Evolutionary conservation across 2,888 invertebrate genomes (phyloP), one percentile per base, ranked within the genome.

Genomic region (Phalera bucephala): DNA sequence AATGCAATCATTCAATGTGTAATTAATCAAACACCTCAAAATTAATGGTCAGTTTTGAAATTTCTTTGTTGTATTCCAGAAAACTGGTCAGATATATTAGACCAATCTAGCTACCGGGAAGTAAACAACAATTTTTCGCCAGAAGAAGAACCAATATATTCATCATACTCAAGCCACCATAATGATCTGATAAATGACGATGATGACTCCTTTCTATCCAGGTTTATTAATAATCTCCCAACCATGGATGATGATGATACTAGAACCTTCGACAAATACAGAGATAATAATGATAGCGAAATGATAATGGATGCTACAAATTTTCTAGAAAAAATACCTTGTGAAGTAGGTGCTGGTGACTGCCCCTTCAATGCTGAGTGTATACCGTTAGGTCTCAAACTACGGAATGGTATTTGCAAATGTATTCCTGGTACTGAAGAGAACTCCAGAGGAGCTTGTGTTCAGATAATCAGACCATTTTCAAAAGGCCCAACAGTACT

Each of bases 361-460:
- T 96, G 96, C 62, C 91, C 91, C 0, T 81, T 85, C 13, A 94
- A 95, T 70, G 94, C 96, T 69, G 91, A 93, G 55, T 96, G 96
- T 69, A 79, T 93, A 32, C 85, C 85, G 0, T 31, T 88, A 6
- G 78, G 80, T 1, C 41, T 80, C 0, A 93, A 93, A 65, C 83
- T 91, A 1, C 81, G 92, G 23, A 91, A 91, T 52, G 95, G 96
- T 0, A 79, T 94, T 20, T 97, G 96, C 60, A 91, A 92, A 62
- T 96, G 96, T 77, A 81, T 92, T 12, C 81, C 89, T 1, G 94
- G 94, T 0, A 95, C 90, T 50, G 81, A 80, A 33, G 85, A 82
- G 42, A 80, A 74, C 47, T 48, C 78, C 0, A 82, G 84, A 48
- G 89, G 89, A 0, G 53, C 72, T 0, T 86, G 86, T 54, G 67